Conservation (phyloP, 2,797 vertebrate species). For the Crypturellus tataupa region DNA sequence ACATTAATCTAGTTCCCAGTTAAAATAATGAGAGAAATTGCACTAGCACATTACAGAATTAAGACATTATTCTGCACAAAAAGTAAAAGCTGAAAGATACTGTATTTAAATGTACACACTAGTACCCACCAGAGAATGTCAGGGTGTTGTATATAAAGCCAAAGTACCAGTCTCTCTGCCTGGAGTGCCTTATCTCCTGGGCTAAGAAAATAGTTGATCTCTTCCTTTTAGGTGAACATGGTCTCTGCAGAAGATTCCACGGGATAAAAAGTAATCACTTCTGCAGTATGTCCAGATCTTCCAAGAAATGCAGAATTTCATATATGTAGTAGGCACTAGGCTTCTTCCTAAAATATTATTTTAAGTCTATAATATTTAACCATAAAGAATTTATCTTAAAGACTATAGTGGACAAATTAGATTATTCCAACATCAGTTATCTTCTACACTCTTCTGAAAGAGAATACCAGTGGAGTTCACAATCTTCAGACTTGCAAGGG, state of each 20-base stretch:
- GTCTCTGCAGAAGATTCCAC: too few relatives aligned
- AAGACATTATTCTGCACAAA: background rate
- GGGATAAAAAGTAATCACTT: background rate
- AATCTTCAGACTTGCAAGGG: background rate
- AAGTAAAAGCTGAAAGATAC: background rate
- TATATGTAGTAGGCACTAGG: background rate
- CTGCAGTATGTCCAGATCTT: background rate
- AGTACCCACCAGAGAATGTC: background rate
- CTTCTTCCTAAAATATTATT: background rate
- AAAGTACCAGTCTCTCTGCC: background rate
- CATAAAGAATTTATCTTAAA: background rate
- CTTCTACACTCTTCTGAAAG: background rate
- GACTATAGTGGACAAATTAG: background rate
- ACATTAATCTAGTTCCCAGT: background rate
- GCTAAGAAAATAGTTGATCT: background rate
- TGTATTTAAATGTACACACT: background rate
- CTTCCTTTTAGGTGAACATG: background rate
- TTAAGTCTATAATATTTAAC: background rate
- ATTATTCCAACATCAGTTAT: background rate
- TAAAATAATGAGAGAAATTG: background rate
- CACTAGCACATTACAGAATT: background rate
- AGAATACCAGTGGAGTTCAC: background rate
- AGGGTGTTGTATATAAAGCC: background rate
- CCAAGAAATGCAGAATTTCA: background rate
- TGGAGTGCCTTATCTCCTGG: accelerated